phyloP scores from a whole-genome alignment of 1,140 invertebrate genomes.

The Diabrotica virgifera region DNA sequence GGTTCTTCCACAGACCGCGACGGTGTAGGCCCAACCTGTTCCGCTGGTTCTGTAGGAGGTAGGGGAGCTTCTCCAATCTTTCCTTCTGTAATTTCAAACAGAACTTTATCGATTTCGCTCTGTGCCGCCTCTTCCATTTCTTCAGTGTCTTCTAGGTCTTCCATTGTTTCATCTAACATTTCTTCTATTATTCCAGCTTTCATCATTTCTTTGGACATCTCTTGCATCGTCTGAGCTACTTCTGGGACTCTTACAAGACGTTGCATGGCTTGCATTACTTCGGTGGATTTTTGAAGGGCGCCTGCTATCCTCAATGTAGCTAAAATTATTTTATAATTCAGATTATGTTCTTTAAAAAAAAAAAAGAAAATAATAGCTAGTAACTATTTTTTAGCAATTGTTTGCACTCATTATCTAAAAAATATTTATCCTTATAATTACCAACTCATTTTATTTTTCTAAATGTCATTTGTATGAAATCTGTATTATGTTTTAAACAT shows the following conservation, averaged over 20 bases:
- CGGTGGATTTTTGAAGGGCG: conserved; percentile 45
- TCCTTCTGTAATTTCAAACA: conserved; percentile 37
- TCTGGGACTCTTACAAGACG: conserved; percentile 85
- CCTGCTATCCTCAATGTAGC: conserved; percentile 47
- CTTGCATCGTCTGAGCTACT: conserved; percentile 93
- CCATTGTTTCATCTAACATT: conserved; percentile 98
- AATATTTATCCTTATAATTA: too few species aligned
- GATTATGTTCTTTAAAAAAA: too few species aligned
- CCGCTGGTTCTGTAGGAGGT: conserved; percentile 65
- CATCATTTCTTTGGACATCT: conserved; percentile 99
- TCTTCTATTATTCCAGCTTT: conserved; percentile 98
- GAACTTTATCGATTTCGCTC: conserved; percentile 50
- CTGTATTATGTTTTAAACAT: too few species aligned
- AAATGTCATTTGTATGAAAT: too few species aligned
- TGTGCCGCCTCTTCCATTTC: conserved; percentile 88
- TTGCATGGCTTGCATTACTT: conserved; percentile 96
- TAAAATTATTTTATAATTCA: conserved; percentile 9
- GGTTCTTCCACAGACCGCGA: conserved; percentile 46
- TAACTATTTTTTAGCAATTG: too few species aligned
- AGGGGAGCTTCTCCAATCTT: conserved; percentile 86
- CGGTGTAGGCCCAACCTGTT: conserved; percentile 53
- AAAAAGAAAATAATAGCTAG: too few species aligned
- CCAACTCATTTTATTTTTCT: too few species aligned
- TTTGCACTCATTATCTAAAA: too few species aligned
- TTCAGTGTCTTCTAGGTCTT: conserved; percentile 82